Base-by-base conservation (phyloP, 2,113 vertebrate species). In the Myotis lucifugus region DNA sequence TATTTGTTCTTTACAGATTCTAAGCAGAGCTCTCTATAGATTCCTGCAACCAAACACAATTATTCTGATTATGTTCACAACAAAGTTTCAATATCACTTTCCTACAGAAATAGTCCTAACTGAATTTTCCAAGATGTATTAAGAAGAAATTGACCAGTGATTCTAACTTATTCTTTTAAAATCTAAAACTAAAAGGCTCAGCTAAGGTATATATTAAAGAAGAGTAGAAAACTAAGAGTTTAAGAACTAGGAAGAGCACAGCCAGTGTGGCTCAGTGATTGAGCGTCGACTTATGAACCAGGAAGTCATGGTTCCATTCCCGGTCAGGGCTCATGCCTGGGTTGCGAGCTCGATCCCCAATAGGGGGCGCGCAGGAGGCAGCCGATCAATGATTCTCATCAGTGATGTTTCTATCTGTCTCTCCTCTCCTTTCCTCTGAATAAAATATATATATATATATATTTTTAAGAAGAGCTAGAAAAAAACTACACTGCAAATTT, bases 1-100 rank as follows among this genome's bases (percentile, higher is more conserved):
- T 99, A 99, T 95, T 99, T 99, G 98, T 99, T 99, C 99, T 99
- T 99, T 98, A 99, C 99, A 18, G 99, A 99, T 95, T 99, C 99
- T 98, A 99, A 98, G 96, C 99, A 99, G 95, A 99, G 98, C 95
- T 99, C 99, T 97, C 99, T 98, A 97, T 99, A 99, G 98, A 99
- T 99, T 95, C 99, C 99, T 99, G 98, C 37, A 98, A 98, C 96
- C 73, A 98, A 97, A 98, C 82, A 98, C 96, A 98, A 92, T 91
- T 78, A 92, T 88, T 97, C 92, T 94, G 88, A 95, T 97, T 97
- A 97, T 37, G 52, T 92, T 50, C 84, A 78, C 88, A 96, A 61
- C 29, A 77, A 83, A 50, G 69, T 90, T 96, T 93, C 83, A 79
- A 48, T 67, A 85, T 83, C 83, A 93, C 88, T 90, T 90, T 64